These are phyloP conservation scores for Gymnoscopelus microlampas DNA, from an alignment of 2,797 vertebrate species.

Conservation along the genomic window DNA sequence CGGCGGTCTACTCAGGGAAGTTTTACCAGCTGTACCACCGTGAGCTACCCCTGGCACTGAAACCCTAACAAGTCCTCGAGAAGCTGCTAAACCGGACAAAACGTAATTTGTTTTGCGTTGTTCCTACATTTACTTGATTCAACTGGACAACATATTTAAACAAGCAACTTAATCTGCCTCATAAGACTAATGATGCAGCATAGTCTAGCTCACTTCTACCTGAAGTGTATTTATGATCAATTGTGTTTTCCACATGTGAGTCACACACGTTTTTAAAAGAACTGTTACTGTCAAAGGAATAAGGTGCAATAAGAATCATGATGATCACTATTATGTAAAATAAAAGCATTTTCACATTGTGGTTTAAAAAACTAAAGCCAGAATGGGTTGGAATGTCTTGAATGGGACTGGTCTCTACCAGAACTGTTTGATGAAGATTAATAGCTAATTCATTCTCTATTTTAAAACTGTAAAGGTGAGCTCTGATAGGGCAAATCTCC, in stretches of 20 bases:
- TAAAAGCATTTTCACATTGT: constrained; percentile 10
- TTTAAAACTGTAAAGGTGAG: no score
- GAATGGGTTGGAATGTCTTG: neutral
- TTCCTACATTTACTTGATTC: no score
- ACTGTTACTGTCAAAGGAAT: constrained; percentile 28
- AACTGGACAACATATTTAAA: no score
- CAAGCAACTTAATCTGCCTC: neutral
- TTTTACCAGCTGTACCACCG: constrained; percentile 93
- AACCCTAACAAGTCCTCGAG: constrained; percentile 31
- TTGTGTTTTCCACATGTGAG: constrained; percentile 11
- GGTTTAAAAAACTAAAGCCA: neutral
- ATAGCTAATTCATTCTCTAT: constrained; percentile 8
- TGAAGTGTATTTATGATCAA: constrained; percentile 43
- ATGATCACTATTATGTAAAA: neutral
- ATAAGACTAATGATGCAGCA: no score
- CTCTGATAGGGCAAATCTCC: no score
- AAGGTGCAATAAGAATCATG: constrained; percentile 4
- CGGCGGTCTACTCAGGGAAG: constrained; percentile 85
- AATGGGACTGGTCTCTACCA: neutral
- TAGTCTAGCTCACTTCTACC: neutral
- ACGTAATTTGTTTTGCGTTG: no score
- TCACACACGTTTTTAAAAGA: constrained; percentile 14
- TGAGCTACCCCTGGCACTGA: constrained; percentile 77
- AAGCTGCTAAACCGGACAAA: no score
- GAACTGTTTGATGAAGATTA: constrained; percentile 7